A percentile compares a stretch with the other conserved stretches of the same genome.
These are phyloP conservation scores for Ecliptopera silaceata DNA, from an alignment of 2,888 invertebrate genomes.

Conservation along the genomic window DNA sequence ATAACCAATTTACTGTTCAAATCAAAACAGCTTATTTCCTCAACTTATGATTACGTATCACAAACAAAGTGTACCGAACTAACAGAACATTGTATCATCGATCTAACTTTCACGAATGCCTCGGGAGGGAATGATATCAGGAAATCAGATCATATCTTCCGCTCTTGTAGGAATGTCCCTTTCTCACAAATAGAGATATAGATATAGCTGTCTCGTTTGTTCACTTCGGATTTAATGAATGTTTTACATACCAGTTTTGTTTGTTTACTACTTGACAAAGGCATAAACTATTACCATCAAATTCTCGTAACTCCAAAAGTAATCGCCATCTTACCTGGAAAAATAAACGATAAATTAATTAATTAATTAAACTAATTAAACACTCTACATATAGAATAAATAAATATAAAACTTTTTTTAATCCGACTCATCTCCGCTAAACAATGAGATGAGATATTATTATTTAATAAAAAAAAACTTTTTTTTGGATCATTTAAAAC, in stretches of 20 bases:
- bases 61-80: conserved; percentile 27
- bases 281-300: conserved; percentile 7
- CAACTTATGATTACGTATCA: not conserved
- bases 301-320: not conserved
- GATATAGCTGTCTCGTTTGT: conserved; percentile 40
- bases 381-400: too few species aligned
- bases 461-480: not conserved
- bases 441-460: not conserved
- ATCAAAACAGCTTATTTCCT: conserved; percentile 2
- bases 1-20: not conserved
- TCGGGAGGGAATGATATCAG: conserved; percentile 48
- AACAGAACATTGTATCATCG: conserved; percentile 29
- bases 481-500: not conserved
- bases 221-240: conserved; percentile 26
- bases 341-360: not conserved
- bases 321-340: conserved; percentile 14
- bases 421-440: not conserved
- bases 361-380: not conserved
- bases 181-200: conserved; percentile 38
- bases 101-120: conserved; percentile 57
- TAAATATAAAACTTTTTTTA: too few species aligned
- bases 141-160: conserved; percentile 60
- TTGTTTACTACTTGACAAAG: too few species aligned
- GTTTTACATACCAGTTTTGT: conserved; percentile 11
- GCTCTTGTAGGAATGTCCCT: conserved; percentile 59